These are phyloP conservation scores for Nephrotoma guestfalica DNA, from an alignment of 2,888 invertebrate species.

Conservation along the genomic window DNA sequence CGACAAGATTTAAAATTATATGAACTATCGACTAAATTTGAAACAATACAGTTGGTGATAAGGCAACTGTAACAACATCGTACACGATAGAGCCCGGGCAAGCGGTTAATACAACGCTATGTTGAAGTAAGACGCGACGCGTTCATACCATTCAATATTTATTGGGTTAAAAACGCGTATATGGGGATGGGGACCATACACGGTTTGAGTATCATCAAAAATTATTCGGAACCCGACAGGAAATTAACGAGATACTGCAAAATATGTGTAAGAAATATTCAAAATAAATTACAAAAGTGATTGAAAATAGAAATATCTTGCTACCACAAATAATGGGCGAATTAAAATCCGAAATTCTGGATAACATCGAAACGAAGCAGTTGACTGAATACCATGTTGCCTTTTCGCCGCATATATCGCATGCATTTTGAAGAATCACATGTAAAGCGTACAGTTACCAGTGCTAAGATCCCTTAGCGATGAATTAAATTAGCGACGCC, in stretches of 20 bases:
- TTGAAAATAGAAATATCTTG: slow-evolving; percentile 18
- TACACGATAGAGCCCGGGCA: not conserved
- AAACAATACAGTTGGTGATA: not conserved
- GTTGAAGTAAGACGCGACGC: slow-evolving; percentile 27
- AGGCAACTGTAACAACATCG: not conserved
- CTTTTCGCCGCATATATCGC: slow-evolving; percentile 27
- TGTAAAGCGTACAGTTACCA: slow-evolving; percentile 38
- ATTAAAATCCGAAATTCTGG: slow-evolving; percentile 27
- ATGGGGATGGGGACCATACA: not conserved
- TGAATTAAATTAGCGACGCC: too few relatives aligned
- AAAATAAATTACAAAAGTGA: not conserved
- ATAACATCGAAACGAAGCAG: slow-evolving; percentile 23
- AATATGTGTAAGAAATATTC: slow-evolving; percentile 26
- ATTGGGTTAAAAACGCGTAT: not conserved
- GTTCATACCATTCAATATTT: slow-evolving; percentile 11
- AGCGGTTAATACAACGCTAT: slow-evolving; percentile 11
- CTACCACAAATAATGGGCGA: slow-evolving; percentile 25
- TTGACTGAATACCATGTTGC: slow-evolving; percentile 27
- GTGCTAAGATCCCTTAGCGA: slow-evolving; percentile 16
- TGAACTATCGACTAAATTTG: not conserved
- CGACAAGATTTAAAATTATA: not conserved
- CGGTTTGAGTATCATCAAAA: not conserved
- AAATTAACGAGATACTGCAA: slow-evolving; percentile 27
- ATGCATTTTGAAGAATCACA: slow-evolving; percentile 33
- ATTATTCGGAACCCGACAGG: slow-evolving; percentile 20